Evolutionary conservation across 1,140 invertebrate genomes (phyloP).

Genomic region (Drosophila chauvacae): DNA sequence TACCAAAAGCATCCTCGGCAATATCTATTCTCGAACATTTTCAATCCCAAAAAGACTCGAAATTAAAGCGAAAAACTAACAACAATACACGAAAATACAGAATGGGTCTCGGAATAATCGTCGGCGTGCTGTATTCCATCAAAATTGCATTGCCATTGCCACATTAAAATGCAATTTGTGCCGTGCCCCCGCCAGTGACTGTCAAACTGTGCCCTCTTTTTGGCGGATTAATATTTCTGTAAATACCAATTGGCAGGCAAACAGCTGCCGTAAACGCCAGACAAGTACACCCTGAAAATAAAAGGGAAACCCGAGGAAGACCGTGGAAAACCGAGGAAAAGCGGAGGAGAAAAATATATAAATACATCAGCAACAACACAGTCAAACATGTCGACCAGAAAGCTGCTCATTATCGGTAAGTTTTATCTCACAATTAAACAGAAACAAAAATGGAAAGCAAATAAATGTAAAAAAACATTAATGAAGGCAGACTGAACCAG

Average conservation of each 20-base stretch:
- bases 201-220: constrained; percentile 57
- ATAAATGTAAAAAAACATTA: constrained; percentile 14
- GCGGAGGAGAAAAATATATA: constrained; percentile 10
- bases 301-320: constrained; percentile 10
- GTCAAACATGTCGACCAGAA: constrained; percentile 76
- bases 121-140: constrained; percentile 29
- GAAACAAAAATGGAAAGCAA: constrained; percentile 21
- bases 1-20: not conserved
- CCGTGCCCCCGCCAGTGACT: constrained; percentile 25
- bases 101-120: constrained; percentile 34
- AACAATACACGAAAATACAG: constrained; percentile 2
- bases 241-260: constrained; percentile 54
- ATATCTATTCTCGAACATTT: constrained; percentile 6
- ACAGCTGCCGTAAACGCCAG: constrained; percentile 27
- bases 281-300: constrained; percentile 9
- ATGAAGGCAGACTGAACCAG: constrained; percentile 29
- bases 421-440: constrained; percentile 84
- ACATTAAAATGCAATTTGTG: constrained; percentile 77
- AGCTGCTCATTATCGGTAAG: constrained; percentile 84
- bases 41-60: not conserved
- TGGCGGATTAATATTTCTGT: constrained; percentile 54
- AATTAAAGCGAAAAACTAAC: constrained; percentile 6
- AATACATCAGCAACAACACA: constrained; percentile 36
- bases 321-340: constrained; percentile 8
- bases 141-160: constrained; percentile 48